phyloP scores from a whole-genome alignment of 2,797 vertebrate genomes.

The Gymnothorax reevesii region DNA sequence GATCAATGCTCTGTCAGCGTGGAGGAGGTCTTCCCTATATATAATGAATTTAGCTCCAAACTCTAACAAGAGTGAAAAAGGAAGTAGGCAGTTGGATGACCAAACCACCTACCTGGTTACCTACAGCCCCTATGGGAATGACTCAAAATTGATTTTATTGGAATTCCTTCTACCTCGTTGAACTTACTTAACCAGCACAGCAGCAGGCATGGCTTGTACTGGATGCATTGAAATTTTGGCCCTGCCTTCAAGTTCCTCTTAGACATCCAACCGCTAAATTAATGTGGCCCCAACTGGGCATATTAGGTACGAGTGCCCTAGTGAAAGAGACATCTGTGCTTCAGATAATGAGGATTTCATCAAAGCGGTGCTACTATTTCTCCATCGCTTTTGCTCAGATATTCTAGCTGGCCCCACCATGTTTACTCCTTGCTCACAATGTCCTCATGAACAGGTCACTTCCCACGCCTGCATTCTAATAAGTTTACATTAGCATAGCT shows the following conservation, averaged over 20 bases:
- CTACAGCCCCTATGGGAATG: not conserved
- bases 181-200: not conserved
- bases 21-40: constrained; percentile 44
- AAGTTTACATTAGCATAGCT: not conserved
- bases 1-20: constrained; percentile 66
- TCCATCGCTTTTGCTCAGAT: not conserved
- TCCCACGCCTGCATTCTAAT: not conserved
- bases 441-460: not conserved
- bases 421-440: not conserved
- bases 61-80: constrained; percentile 58
- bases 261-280: not conserved
- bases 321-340: not conserved
- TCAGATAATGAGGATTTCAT: not conserved
- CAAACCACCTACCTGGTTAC: not conserved
- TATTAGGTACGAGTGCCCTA: not conserved
- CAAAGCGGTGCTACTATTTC: not conserved
- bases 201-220: not conserved
- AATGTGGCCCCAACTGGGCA: not conserved
- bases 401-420: not conserved
- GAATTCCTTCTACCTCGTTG: not conserved
- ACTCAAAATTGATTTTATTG: not conserved
- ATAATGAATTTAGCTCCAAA: constrained; percentile 59
- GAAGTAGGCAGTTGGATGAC: not conserved
- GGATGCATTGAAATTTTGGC: not conserved
- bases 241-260: not conserved